These are phyloP conservation scores for Rhagium mordax DNA, from an alignment of 2,888 invertebrate species.

Conservation along the genomic window DNA sequence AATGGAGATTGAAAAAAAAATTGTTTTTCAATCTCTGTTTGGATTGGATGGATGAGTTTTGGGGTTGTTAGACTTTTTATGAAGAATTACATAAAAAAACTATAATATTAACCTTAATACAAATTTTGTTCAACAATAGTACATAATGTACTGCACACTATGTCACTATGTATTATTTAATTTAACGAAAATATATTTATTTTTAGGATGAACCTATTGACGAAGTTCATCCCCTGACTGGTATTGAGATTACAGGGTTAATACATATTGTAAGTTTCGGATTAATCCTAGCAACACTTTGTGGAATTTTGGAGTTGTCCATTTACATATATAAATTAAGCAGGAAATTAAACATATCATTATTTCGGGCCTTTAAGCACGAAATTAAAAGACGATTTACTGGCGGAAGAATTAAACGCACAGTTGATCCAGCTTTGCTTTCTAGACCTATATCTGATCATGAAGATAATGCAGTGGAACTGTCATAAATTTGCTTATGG, in stretches of 20 bases:
- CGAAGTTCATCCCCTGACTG: conserved; percentile 75
- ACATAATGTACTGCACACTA: no score
- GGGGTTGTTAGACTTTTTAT: no score
- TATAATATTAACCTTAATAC: no score
- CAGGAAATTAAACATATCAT: conserved; percentile 28
- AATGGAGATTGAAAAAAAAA: no score
- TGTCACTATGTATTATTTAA: no score
- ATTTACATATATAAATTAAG: conserved; percentile 68
- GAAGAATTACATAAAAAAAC: no score
- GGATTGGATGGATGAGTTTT: no score
- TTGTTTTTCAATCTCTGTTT: no score
- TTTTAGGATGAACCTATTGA: conserved; percentile 65
- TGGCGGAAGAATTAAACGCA: neutral
- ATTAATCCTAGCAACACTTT: conserved; percentile 76
- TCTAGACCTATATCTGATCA: neutral
- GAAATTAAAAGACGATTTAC: neutral
- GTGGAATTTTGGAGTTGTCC: conserved; percentile 80
- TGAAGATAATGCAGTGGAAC: neutral
- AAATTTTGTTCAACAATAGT: no score
- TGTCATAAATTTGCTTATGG: neutral
- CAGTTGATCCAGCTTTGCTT: neutral
- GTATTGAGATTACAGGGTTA: conserved; percentile 87
- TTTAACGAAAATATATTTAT: neutral
- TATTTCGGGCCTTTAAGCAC: neutral
- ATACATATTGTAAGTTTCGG: conserved; percentile 83